Evolutionary conservation across 2,113 vertebrate genomes (phyloP), one percentile per base, ranked within the genome.

Genomic region (Leptocoma aspasia): DNA sequence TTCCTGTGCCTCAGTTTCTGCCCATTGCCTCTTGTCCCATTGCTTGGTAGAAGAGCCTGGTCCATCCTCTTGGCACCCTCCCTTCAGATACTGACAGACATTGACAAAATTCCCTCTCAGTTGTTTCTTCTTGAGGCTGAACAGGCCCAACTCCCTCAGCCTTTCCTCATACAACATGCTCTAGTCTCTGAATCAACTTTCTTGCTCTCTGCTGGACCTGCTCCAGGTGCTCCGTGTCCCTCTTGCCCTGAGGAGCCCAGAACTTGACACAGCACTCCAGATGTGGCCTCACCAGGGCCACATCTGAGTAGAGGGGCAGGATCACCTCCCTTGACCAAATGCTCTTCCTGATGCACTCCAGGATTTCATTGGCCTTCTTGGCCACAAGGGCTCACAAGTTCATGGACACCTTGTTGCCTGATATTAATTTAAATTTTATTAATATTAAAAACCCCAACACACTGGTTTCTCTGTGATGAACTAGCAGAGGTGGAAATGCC

Each of bases 151-250:
- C 7, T 60, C 61, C 45, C 3, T 2, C 21, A 76, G 13, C 24
- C 54, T 68, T 30, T 68, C 26, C 11, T 60, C 1, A 1, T 21
- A 56, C 2, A 5, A 42, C 9, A 26, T 4, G 3, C 7, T 41
- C 18, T 56, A 63, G 19, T 21, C 13, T 7, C 65, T 63, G 1
- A n/a, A 11, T 15, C 16, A 7, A 19, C 9, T 53, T 2, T 19
- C 13, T 15, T 7, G 7, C 15, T 3, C 19, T 28, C 33, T 6
- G 3, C 11, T 54, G 14, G 17, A 69, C 17, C 54, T 1, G 4
- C 3, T 54, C 11, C 69, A 68, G n/a, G 13, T 53, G 2, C 11
- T 26, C 54, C 28, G 7, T 3, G 6, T 35, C n/a, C n/a, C 23
- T 35, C n/a, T 9, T 11, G 23, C 7, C 3, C n/a, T 16, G 41